These are phyloP conservation scores for Dryobates pubescens DNA, from an alignment of 2,797 vertebrate genomes.

Conservation along the genomic window DNA sequence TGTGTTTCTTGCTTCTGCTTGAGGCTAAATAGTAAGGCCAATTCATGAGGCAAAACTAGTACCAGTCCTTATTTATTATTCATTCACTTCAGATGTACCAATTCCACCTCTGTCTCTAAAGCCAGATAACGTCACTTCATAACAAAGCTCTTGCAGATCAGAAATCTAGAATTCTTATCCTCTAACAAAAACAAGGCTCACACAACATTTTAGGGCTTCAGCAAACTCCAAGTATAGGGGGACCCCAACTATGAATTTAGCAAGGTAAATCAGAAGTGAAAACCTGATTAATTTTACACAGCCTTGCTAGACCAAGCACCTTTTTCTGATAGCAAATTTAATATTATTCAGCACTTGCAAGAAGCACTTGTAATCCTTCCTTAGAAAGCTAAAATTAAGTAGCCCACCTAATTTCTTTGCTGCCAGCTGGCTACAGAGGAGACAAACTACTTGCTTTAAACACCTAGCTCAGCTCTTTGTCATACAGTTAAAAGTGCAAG, in stretches of 20 bases:
- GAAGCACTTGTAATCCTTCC: neutral
- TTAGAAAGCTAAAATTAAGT: neutral
- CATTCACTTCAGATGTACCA: slow-evolving; percentile 39
- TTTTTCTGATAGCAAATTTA: neutral
- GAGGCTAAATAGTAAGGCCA: slow-evolving; percentile 46
- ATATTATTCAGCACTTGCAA: neutral
- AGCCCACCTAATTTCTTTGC: neutral
- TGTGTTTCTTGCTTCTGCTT: slow-evolving; percentile 40
- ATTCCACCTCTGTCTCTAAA: slow-evolving; percentile 40
- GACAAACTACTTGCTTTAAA: neutral
- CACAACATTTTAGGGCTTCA: neutral
- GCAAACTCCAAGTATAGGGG: neutral
- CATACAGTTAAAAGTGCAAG: neutral
- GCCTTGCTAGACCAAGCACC: neutral
- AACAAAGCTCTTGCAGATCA: slow-evolving; percentile 4
- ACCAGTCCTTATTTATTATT: slow-evolving; percentile 50
- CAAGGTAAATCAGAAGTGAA: slow-evolving; percentile 5
- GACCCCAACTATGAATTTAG: neutral
- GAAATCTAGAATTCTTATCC: neutral
- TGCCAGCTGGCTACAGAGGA: neutral
- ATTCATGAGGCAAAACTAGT: neutral
- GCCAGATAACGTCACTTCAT: neutral
- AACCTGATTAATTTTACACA: neutral
- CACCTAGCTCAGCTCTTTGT: neutral
- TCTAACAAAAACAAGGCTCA: neutral